Conservation (phyloP, 1,140 invertebrate species). For the Diabrotica virgifera region DNA sequence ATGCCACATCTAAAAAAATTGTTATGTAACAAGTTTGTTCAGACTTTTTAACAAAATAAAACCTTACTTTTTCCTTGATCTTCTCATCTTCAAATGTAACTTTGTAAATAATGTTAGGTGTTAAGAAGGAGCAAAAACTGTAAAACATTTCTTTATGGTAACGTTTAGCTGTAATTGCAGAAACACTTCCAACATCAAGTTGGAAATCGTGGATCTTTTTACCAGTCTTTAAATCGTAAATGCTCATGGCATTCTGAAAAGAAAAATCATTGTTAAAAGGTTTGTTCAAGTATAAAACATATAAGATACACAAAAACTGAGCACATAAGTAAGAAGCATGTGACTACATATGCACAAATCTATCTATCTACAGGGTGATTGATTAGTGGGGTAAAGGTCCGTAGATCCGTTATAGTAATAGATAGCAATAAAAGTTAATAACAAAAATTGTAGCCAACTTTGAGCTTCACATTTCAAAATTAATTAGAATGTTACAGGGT, state of each 20-base stretch:
- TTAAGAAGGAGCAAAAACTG: constrained; percentile 90
- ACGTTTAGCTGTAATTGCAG: constrained; percentile 80
- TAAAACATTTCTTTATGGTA: constrained; percentile 90
- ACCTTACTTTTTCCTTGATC: constrained; percentile 62
- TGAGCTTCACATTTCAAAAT: no score
- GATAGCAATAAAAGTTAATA: no score
- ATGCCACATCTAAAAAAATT: constrained; percentile 66
- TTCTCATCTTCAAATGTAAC: constrained; percentile 72
- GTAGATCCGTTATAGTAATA: no score
- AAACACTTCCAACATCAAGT: constrained; percentile 83
- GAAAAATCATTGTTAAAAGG: constrained; percentile 6
- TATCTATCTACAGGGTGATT: no score
- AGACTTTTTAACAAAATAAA: no score
- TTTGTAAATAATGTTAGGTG: constrained; percentile 85
- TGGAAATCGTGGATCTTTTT: constrained; percentile 69
- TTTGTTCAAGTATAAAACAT: no score
- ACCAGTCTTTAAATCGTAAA: constrained; percentile 76
- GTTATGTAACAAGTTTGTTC: constrained; percentile 3
- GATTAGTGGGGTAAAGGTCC: no score
- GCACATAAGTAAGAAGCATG: no score
- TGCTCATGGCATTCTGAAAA: constrained; percentile 77
- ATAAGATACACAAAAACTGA: constrained; percentile 9
- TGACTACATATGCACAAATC: no score
- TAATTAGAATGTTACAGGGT: no score
- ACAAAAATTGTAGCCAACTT: no score